Base-by-base conservation (phyloP, 2,888 invertebrate genomes). In the Cantharis rufa region DNA sequence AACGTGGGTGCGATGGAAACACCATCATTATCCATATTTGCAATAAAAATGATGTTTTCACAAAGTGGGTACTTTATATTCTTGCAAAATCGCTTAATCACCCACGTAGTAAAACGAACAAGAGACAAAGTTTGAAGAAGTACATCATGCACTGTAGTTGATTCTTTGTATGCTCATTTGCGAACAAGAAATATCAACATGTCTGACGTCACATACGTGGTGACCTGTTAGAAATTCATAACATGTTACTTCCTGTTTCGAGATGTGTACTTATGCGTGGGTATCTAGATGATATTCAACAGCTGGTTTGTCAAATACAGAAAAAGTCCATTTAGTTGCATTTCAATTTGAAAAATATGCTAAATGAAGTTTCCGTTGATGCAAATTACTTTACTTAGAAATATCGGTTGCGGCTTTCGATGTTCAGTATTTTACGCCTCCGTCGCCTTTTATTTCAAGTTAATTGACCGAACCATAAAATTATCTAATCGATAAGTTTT, bases 231-330 rank as follows among this genome's bases (percentile, higher is more conserved):
- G 79, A 81, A 81, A 82, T 82, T 81, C 82, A 80, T 75, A 78
- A 78, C 77, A 75, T 76, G 80, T 79, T 80, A 81, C 78, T 82
- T 82, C 82, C 82, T 82, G 82, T 82, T 81, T 78, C 66, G 73
- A 81, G 79, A 80, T 80, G 79, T 82, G 78, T 77, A 79, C 80
- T 78, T 80, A 79, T 74, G 78, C 74, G 77, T 79, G 78, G 77
- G 75, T 79, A 72, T 76, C 61, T 69, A 61, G 73, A 70, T 72
- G 71, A 76, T 64, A 70, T 72, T 69, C 32, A 69, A 72, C 75
- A 71, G 62, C 69, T 69, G 75, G 28, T 61, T 70, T 66, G 15
- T 21, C 64, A 66, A 70, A 75, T 28, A 71, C 24, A 64, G 63
- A 64, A 32, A 61, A 62, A 63, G 32, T 63, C 74, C 63, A 63